phyloP scores from a whole-genome alignment of 2,113 vertebrate species.

The Oreochromis tanganicae region DNA sequence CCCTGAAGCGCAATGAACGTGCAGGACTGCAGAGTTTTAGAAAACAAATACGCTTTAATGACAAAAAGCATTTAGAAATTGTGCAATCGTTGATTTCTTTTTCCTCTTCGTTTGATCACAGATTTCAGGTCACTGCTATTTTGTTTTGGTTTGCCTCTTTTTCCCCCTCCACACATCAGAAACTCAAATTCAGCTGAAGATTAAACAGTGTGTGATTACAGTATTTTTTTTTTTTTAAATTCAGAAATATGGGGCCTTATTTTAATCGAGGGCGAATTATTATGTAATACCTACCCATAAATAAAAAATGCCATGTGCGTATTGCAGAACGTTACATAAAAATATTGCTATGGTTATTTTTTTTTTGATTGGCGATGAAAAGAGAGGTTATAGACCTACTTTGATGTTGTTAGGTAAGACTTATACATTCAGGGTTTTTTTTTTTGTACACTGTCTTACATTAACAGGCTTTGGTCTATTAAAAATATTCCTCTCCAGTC shows the following conservation, averaged over 20 bases:
- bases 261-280: neutral
- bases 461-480: neutral
- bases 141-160: slow-evolving; percentile 52
- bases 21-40: slow-evolving; percentile 53
- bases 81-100: slow-evolving; percentile 87
- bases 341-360: neutral
- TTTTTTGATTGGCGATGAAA: neutral
- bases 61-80: slow-evolving; percentile 92
- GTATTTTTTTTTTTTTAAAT: neutral
- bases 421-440: neutral
- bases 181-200: slow-evolving; percentile 58
- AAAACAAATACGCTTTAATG: slow-evolving; percentile 89
- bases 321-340: neutral
- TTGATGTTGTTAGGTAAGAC: neutral
- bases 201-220: neutral
- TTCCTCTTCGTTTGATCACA: slow-evolving; percentile 71
- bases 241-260: neutral
- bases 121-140: slow-evolving; percentile 68
- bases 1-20: slow-evolving; percentile 36
- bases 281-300: neutral
- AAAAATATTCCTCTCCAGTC: neutral
- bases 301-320: neutral
- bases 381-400: neutral
- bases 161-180: neutral
- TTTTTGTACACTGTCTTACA: neutral